Evolutionary conservation across 2,888 invertebrate genomes (phyloP), one percentile per base, ranked within the genome.

Genomic region (Oligia strigilis): DNA sequence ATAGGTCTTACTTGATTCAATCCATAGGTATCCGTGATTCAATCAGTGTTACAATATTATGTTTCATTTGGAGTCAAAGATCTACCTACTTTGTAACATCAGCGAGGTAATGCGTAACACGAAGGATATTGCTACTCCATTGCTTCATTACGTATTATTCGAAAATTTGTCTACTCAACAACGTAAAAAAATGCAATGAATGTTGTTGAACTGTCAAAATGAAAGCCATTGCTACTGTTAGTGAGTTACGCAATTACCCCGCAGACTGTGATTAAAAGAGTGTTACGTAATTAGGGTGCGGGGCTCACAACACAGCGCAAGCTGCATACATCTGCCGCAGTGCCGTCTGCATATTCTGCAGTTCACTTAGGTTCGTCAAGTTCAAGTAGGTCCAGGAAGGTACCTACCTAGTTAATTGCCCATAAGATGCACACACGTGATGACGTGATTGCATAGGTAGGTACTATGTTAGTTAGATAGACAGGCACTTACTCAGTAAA

Each of bases 41-140:
- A 40, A 40, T 40, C 40, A 40, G 40, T 49, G 36, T 73, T 13
- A n/a, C 67, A 40, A 55, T 19, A 29, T 49, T 19, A 49, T 40
- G 77, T 55, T 60, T 11, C 77, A 43, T 36, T 55, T 77, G 5
- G 64, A 23, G 52, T 64, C 62, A 77, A 62, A 29, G 43, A 23
- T 29, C 40, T 52, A 46, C 36, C 23, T 55, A 29, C 75, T 62
- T 49, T 60, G 19, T 40, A 17, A 76, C 46, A 36, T 36, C 17
- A 17, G 58, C 52, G 2, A 11, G 4, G 49, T 13, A 52, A 23
- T 55, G 55, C 3, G 55, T 19, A 52, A 52, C 52, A 52, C 52
- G 49, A 49, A 49, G 14, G 49, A 49, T 49, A 49, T 49, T 49
- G 49, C 14, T 49, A 49, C 14, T 49, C 49, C 49, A 49, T 49